Conservation (phyloP, 2,797 vertebrate species). For the Macropus fuliginosus region DNA sequence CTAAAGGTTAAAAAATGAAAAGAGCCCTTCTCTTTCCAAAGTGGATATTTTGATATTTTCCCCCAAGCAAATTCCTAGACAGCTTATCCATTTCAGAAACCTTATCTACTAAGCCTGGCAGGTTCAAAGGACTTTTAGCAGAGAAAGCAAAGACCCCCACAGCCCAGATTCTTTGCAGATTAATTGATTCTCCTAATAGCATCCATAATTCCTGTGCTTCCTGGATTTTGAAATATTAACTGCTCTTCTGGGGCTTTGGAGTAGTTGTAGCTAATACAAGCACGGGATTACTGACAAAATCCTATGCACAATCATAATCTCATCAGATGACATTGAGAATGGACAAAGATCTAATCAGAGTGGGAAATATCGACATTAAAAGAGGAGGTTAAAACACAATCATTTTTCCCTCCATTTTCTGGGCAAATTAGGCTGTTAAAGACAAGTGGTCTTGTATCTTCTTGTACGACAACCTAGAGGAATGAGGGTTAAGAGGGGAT, state of each 20-base stretch:
- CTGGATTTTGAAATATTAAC: constrained; percentile 59
- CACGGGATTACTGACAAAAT: constrained; percentile 62
- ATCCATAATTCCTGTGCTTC: constrained; percentile 49
- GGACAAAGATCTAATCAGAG: constrained; percentile 74
- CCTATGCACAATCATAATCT: constrained; percentile 63
- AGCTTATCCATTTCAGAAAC: constrained; percentile 50
- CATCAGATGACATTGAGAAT: constrained; percentile 63
- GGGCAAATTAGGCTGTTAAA: constrained; percentile 30
- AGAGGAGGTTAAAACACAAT: constrained; percentile 60
- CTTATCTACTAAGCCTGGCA: constrained; percentile 40
- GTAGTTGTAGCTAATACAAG: constrained; percentile 34
- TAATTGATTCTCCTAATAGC: constrained; percentile 69
- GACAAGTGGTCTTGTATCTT: constrained; percentile 16
- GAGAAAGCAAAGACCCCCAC: constrained; percentile 51
- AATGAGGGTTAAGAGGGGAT: neutral
- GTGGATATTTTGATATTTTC: constrained; percentile 61
- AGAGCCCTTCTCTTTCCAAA: constrained; percentile 43
- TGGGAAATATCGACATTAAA: constrained; percentile 42
- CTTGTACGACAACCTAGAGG: neutral
- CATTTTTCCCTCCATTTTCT: constrained; percentile 47
- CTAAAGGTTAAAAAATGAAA: constrained; percentile 65
- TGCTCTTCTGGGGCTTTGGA: constrained; percentile 52
- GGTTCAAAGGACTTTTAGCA: constrained; percentile 57
- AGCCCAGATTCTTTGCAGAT: constrained; percentile 49
- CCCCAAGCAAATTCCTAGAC: constrained; percentile 28